Evolutionary conservation across 30 jellyfish, hydroid and myxozoan genomes (phyloP).

Genomic region (Cassiopea xamachana): DNA sequence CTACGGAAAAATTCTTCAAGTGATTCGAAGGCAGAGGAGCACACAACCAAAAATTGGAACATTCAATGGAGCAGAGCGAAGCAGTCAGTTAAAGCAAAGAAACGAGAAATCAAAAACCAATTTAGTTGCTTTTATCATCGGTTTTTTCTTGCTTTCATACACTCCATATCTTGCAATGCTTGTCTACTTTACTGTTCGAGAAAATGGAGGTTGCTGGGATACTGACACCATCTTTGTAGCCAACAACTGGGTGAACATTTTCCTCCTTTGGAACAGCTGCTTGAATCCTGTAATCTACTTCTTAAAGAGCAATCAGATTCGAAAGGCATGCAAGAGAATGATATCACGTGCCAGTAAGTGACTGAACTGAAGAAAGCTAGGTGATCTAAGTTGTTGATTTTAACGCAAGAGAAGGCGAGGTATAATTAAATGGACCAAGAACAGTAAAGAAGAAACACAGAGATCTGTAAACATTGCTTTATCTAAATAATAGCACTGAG

Average conservation of each 20-base stretch:
- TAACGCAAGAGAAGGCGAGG: too few relatives aligned
- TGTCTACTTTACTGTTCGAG: background rate
- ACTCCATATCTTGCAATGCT: conserved; percentile 12
- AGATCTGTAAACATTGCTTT: too few relatives aligned
- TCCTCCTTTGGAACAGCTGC: conserved; percentile 13
- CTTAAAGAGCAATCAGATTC: background rate
- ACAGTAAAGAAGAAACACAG: too few relatives aligned
- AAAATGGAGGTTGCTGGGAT: conserved; percentile 1
- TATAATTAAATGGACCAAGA: too few relatives aligned
- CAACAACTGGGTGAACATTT: conserved; percentile 8
- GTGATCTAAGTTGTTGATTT: background rate
- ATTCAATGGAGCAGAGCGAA: background rate
- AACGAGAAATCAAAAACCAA: conserved; percentile 11
- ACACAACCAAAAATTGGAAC: background rate
- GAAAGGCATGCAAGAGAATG: conserved; percentile 7
- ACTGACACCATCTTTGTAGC: background rate
- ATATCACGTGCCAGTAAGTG: background rate
- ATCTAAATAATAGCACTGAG: too few relatives aligned
- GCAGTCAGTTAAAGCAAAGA: background rate
- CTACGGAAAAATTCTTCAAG: background rate
- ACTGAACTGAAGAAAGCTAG: background rate
- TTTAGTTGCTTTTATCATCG: background rate
- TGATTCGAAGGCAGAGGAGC: background rate
- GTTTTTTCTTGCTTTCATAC: conserved; percentile 1
- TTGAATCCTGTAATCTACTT: conserved; percentile 3